A percentile compares a stretch with the other conserved stretches of the same genome.
Evolutionary conservation across 2,113 vertebrate species (phyloP).

Genomic region (Rattus rattus): DNA sequence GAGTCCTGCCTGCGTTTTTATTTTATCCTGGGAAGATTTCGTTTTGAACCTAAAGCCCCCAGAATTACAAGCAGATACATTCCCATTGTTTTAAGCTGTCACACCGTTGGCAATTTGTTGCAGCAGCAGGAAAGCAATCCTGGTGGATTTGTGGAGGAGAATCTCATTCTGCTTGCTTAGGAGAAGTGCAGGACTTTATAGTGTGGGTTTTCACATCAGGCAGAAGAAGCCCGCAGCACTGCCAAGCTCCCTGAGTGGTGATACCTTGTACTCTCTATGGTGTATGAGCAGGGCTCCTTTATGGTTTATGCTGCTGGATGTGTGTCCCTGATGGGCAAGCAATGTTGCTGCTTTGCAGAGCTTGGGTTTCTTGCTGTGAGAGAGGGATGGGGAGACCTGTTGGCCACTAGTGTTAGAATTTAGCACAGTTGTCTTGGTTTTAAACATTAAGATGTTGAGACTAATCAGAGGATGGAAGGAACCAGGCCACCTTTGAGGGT

Average conservation of each 20-base stretch:
- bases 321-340: neutral
- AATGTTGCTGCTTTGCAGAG: neutral
- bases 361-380: neutral
- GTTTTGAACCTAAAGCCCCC: neutral
- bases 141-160: neutral
- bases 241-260: neutral
- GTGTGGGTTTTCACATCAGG: neutral
- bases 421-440: neutral
- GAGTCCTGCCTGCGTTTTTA: neutral
- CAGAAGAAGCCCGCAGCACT: neutral
- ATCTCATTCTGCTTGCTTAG: conserved; percentile 8
- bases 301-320: neutral
- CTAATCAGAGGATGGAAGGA: neutral
- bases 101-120: conserved; percentile 12
- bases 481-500: neutral
- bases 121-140: neutral
- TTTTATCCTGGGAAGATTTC: neutral
- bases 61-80: neutral
- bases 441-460: conserved; percentile 14
- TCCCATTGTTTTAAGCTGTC: neutral
- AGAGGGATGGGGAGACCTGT: neutral
- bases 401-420: neutral
- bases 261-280: neutral
- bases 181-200: neutral
- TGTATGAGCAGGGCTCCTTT: neutral